Percentiles rank a stretch among this genome's conserved stretches.
phyloP scores from a whole-genome alignment of 2,797 vertebrate species.

The Gallinago nigripennis region DNA sequence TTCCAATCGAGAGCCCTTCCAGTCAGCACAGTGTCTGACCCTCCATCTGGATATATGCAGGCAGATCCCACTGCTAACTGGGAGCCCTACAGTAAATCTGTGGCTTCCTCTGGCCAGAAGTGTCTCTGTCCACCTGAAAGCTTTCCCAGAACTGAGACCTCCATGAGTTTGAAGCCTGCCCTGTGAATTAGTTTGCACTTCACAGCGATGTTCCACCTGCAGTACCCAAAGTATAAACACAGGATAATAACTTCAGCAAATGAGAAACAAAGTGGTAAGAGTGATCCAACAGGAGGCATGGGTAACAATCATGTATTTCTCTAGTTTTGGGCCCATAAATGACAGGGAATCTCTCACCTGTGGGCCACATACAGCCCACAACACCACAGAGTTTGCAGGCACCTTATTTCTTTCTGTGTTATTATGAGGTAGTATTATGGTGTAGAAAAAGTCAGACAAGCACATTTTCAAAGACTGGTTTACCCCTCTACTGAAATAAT shows the following conservation, averaged over 20 bases:
- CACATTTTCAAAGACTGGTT: not conserved
- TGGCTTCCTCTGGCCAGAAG: not conserved
- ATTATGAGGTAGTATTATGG: not conserved
- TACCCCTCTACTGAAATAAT: not conserved
- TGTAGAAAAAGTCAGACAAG: not conserved
- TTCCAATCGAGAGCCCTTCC: not conserved
- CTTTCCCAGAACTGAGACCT: not conserved
- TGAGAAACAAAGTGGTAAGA: not conserved
- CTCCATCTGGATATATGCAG: not conserved
- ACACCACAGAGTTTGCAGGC: not conserved
- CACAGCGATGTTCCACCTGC: not conserved
- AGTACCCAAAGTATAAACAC: not conserved
- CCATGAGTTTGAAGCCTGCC: not conserved
- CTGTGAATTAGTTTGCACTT: not conserved
- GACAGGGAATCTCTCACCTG: not conserved
- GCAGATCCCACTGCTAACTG: not conserved
- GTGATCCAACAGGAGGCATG: not conserved
- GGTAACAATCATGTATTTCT: not conserved
- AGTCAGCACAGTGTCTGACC: not conserved
- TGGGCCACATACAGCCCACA: not conserved
- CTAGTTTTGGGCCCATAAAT: not conserved
- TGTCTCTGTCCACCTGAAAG: not conserved
- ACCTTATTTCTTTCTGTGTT: not conserved
- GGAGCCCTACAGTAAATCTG: accelerated
- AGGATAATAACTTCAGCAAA: not conserved